phyloP scores from a whole-genome alignment of 2,888 invertebrate genomes.

The Fragum fragum region DNA sequence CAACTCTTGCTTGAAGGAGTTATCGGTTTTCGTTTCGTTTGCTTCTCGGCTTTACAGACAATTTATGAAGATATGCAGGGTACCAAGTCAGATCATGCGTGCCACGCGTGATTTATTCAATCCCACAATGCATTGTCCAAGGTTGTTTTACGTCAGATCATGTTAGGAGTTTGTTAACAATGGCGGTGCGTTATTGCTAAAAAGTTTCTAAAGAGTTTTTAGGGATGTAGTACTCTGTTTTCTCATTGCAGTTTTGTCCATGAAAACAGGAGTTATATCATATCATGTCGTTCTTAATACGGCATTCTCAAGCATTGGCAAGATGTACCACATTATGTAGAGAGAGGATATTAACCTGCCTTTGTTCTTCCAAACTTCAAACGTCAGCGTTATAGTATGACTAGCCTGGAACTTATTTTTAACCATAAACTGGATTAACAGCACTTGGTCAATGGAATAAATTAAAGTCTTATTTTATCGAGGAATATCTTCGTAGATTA shows the following conservation, averaged over 20 bases:
- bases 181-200: slow-evolving; percentile 60
- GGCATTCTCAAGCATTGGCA: background rate
- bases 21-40: background rate
- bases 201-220: slow-evolving; percentile 43
- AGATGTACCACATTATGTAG: background rate
- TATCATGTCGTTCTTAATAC: background rate
- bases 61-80: background rate
- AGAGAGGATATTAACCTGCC: slow-evolving; percentile 22
- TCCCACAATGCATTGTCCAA: slow-evolving; percentile 68
- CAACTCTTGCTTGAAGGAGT: no score
- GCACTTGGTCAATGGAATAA: slow-evolving; percentile 12
- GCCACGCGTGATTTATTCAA: slow-evolving; percentile 49
- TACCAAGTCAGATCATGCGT: slow-evolving; percentile 21
- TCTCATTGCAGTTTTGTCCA: slow-evolving; percentile 10
- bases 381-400: background rate
- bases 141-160: slow-evolving; percentile 57
- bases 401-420: background rate
- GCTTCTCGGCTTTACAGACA: background rate
- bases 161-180: slow-evolving; percentile 67
- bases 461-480: background rate
- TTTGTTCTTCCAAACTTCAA: slow-evolving; percentile 54
- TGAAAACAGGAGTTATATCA: slow-evolving; percentile 2
- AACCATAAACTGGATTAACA: background rate
- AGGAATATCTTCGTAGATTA: no score
- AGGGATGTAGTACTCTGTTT: slow-evolving; percentile 31